These are phyloP conservation scores for Acheta domesticus DNA, from an alignment of 2,888 invertebrate species.

Conservation along the genomic window DNA sequence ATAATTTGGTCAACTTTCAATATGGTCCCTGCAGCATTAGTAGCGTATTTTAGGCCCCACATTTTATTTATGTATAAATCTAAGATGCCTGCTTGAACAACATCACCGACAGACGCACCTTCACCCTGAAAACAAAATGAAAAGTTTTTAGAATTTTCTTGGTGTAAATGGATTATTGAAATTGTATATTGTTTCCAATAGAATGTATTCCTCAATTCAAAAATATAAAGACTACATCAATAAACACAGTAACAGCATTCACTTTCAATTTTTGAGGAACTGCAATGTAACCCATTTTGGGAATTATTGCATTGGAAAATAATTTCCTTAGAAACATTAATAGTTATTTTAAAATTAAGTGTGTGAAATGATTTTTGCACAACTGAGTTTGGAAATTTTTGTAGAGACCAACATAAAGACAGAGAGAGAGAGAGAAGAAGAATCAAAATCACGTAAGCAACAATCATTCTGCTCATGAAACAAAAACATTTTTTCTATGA, in stretches of 20 bases:
- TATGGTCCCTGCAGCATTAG: slow-evolving; percentile 87
- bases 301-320: too few species aligned
- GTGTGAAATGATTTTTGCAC: background rate
- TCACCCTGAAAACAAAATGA: slow-evolving; percentile 50
- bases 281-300: too few species aligned
- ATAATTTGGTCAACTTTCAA: slow-evolving; percentile 96
- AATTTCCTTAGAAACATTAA: too few species aligned
- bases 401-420: too few species aligned
- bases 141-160: slow-evolving; percentile 24
- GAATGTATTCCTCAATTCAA: too few species aligned
- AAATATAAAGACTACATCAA: too few species aligned
- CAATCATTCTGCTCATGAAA: too few species aligned
- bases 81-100: slow-evolving; percentile 69
- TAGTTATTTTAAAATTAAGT: background rate
- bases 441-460: too few species aligned
- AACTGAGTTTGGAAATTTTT: background rate
- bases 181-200: background rate
- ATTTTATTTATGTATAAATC: slow-evolving; percentile 83
- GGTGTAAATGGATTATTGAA: slow-evolving; percentile 20
- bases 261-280: too few species aligned
- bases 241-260: too few species aligned
- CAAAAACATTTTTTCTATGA: too few species aligned
- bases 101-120: slow-evolving; percentile 67
- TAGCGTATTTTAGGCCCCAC: slow-evolving; percentile 95
- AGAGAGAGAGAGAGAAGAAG: too few species aligned